Evolutionary conservation across 2,113 vertebrate genomes (phyloP), one percentile per base, ranked within the genome.

Genomic region (Mus spicilegus): DNA sequence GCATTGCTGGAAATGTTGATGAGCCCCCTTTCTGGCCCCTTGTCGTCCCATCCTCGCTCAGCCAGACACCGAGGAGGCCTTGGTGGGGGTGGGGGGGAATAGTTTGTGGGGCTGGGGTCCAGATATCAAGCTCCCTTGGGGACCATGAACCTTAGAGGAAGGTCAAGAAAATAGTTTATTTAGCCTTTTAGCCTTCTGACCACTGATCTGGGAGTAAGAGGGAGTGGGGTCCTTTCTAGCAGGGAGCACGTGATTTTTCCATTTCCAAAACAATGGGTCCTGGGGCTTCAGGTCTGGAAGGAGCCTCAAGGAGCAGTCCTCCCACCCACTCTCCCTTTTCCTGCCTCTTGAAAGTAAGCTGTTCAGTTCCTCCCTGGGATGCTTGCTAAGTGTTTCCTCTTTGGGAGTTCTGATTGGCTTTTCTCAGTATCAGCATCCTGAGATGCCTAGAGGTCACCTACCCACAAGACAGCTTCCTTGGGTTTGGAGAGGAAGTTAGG

Each of bases 1-100:
- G 90, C 95, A 94, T 94, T 36, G 3, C 51, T 2, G 65, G 85
- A 49, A 88, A 87, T 14, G 87, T 88, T 95, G 96, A 96, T 96
- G 96, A 96, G 92, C 72, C 90, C 87, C 88, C 61, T 93, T 56
- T 87, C 67, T 0, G 33, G 90, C 65, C 75, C 78, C 76, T 82
- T 46, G 80, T 94, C 30, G 3, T 61, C 72, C 78, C 61, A 76
- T 70, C 82, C 70, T n/a, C 3, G n/a, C 80, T 91, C 85, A 96
- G 65, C 49, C 85, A 92, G 96, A 72, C 92, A 78, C 22, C 46
- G 39, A 39, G 82, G 80, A 93, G 63, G 89, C 86, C 61, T 75
- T 36, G 36, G 56, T 26, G 11, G 69, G 58, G 73, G 17, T 0
- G 8, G 46, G 51, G 51, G 28, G 16, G 63, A 16, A 42, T 75